Percentiles rank a stretch among this genome's conserved stretches.
Evolutionary conservation across 2,888 invertebrate genomes (phyloP).

Genomic region (Platerodrilus igneus): DNA sequence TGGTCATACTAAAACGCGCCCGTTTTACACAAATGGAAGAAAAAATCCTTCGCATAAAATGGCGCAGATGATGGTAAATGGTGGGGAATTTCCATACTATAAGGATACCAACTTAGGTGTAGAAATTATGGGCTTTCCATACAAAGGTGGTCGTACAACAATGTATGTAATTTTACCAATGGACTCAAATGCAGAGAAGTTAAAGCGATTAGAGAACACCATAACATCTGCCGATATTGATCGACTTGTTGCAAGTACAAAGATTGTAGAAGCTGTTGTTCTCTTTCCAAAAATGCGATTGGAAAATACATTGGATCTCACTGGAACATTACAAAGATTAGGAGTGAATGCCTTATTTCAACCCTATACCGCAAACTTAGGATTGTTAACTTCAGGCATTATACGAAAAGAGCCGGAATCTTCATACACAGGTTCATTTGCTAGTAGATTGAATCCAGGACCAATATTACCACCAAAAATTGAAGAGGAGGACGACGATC

Average conservation of each 20-base stretch:
- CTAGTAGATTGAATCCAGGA: neutral
- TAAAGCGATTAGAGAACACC: slow-evolving; percentile 50
- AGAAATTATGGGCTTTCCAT: slow-evolving; percentile 66
- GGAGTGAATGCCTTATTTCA: slow-evolving; percentile 63
- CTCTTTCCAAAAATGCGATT: slow-evolving; percentile 71
- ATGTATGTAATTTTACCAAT: slow-evolving; percentile 66
- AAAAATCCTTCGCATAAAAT: slow-evolving; percentile 43
- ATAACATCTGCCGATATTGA: slow-evolving; percentile 52
- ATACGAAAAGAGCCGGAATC: neutral
- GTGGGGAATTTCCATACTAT: slow-evolving; percentile 56
- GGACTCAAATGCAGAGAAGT: slow-evolving; percentile 46
- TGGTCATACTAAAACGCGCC: slow-evolving; percentile 53
- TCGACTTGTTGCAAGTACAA: slow-evolving; percentile 49
- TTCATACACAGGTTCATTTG: neutral
- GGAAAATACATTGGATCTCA: slow-evolving; percentile 55
- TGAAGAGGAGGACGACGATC: neutral
- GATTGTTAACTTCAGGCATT: slow-evolving; percentile 54
- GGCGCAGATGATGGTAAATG: slow-evolving; percentile 65
- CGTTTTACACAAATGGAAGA: slow-evolving; percentile 54
- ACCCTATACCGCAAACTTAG: slow-evolving; percentile 60
- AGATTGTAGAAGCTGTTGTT: slow-evolving; percentile 51
- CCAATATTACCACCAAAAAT: neutral
- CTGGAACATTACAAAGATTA: slow-evolving; percentile 52
- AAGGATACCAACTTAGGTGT: slow-evolving; percentile 51
- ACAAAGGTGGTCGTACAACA: slow-evolving; percentile 60